Conservation (phyloP, 2,888 invertebrate species). For the Zaprionus lineosus region DNA sequence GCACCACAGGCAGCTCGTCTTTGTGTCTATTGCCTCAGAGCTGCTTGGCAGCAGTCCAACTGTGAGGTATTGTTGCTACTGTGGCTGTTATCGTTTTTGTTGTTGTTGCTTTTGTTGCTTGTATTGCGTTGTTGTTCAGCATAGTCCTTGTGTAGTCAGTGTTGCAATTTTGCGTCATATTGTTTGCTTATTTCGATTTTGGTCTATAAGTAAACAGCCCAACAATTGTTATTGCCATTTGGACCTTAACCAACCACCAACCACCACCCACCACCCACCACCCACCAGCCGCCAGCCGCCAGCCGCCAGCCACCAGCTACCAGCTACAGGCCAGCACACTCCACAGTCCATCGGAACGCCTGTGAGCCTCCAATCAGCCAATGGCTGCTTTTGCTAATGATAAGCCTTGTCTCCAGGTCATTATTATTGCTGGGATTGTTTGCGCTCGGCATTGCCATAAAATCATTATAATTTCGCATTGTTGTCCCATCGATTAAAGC, state of each 20-base stretch:
- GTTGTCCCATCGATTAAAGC: conserved; percentile 59
- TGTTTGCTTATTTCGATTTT: conserved; percentile 66
- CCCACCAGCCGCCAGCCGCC: conserved; percentile 27
- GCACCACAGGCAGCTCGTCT: conserved; percentile 21
- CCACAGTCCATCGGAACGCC: too few species aligned
- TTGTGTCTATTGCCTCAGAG: conserved; percentile 21
- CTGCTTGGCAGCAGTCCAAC: conserved; percentile 63
- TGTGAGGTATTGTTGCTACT: conserved; percentile 42
- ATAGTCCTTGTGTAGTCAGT: conserved; percentile 9
- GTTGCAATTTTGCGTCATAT: conserved; percentile 67
- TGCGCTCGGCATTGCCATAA: conserved; percentile 44
- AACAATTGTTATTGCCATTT: conserved; percentile 15
- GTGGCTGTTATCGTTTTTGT: conserved; percentile 9
- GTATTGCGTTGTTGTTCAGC: too few species aligned
- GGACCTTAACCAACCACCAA: conserved; percentile 22
- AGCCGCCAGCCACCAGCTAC: too few species aligned
- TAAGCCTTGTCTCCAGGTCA: conserved; percentile 64
- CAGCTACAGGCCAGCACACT: conserved; percentile 24
- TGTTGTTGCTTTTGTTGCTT: conserved; percentile 22
- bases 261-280: too few species aligned
- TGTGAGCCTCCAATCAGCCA: conserved; percentile 58
- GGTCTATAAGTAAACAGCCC: conserved; percentile 54
- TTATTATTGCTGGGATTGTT: conserved; percentile 29
- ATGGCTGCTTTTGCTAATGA: conserved; percentile 65
- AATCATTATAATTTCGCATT: conserved; percentile 52